Evolutionary conservation across 1,140 invertebrate species (phyloP).

Genomic region (Megathymus violae): DNA sequence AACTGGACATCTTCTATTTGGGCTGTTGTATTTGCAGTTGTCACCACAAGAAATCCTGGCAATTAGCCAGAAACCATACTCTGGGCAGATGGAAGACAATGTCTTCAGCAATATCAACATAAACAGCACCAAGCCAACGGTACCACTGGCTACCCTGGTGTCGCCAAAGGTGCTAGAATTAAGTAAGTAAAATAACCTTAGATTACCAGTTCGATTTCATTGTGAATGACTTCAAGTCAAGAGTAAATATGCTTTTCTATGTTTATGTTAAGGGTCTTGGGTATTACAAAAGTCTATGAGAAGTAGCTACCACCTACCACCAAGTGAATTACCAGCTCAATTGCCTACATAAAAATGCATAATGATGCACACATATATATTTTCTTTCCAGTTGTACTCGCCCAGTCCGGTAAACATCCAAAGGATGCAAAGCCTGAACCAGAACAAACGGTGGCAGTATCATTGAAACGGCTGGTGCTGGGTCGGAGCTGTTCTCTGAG

Average conservation of each 20-base stretch:
- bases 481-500: constrained; percentile 81
- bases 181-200: constrained; percentile 65
- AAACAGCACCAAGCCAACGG: constrained; percentile 46
- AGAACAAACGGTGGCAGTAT: constrained; percentile 65
- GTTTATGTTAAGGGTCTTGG: too few species aligned
- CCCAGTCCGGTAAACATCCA: constrained; percentile 65
- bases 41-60: constrained; percentile 74
- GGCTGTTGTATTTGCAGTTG: constrained; percentile 53
- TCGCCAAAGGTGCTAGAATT: constrained; percentile 68
- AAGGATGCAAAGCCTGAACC: constrained; percentile 47
- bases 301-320: too few species aligned
- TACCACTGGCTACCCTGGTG: constrained; percentile 64
- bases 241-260: too few species aligned
- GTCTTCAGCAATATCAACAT: constrained; percentile 50
- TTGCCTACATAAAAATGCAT: too few species aligned
- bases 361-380: too few species aligned
- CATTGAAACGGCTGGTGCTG: constrained; percentile 80
- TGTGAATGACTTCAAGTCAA: too few species aligned
- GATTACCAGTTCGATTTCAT: too few species aligned
- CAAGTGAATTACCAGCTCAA: too few species aligned
- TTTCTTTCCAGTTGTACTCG: constrained; percentile 66
- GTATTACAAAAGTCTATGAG: too few species aligned
- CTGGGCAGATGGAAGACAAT: constrained; percentile 52
- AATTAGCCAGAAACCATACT: constrained; percentile 64
- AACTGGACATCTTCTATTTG: neutral